phyloP scores from a whole-genome alignment of 1,140 invertebrate genomes.

The Drosophila simulans region DNA sequence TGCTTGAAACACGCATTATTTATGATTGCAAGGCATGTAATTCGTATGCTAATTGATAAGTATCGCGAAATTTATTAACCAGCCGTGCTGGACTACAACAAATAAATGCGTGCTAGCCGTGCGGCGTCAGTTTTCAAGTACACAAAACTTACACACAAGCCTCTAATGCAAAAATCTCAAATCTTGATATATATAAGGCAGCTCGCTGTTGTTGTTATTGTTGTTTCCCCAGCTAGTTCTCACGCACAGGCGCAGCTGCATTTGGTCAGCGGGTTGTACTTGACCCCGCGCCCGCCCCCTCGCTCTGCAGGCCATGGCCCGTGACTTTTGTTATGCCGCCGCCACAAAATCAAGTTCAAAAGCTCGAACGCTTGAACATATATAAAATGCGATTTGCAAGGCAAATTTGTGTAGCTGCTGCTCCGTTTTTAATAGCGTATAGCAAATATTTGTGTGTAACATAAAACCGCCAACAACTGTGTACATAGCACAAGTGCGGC shows the following conservation, averaged over 20 bases:
- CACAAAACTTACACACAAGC: slow-evolving; percentile 29
- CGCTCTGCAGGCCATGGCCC: slow-evolving; percentile 36
- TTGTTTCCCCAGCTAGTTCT: slow-evolving; percentile 57
- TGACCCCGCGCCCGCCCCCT: slow-evolving; percentile 51
- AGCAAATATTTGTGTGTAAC: slow-evolving; percentile 74
- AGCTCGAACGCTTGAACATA: slow-evolving; percentile 18
- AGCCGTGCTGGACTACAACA: slow-evolving; percentile 57
- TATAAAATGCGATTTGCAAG: slow-evolving; percentile 66
- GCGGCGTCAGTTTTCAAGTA: slow-evolving; percentile 80
- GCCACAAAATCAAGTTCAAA: slow-evolving; percentile 78
- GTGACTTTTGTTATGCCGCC: slow-evolving; percentile 73
- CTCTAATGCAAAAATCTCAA: slow-evolving; percentile 75
- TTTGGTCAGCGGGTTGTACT: slow-evolving; percentile 66
- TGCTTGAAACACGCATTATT: slow-evolving; percentile 72
- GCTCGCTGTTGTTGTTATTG: slow-evolving; percentile 31
- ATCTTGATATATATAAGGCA: slow-evolving; percentile 82
- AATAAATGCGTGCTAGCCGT: slow-evolving; percentile 77
- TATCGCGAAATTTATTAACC: slow-evolving; percentile 83
- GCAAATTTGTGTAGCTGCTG: slow-evolving; percentile 63
- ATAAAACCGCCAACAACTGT: slow-evolving; percentile 66
- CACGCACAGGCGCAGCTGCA: slow-evolving; percentile 77
- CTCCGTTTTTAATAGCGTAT: slow-evolving; percentile 64
- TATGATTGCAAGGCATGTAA: slow-evolving; percentile 84
- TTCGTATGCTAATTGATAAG: slow-evolving; percentile 84
- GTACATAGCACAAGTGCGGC: slow-evolving; percentile 30